Evolutionary conservation across 2,888 invertebrate species (phyloP).

Genomic region (Watsonalla cultraria): DNA sequence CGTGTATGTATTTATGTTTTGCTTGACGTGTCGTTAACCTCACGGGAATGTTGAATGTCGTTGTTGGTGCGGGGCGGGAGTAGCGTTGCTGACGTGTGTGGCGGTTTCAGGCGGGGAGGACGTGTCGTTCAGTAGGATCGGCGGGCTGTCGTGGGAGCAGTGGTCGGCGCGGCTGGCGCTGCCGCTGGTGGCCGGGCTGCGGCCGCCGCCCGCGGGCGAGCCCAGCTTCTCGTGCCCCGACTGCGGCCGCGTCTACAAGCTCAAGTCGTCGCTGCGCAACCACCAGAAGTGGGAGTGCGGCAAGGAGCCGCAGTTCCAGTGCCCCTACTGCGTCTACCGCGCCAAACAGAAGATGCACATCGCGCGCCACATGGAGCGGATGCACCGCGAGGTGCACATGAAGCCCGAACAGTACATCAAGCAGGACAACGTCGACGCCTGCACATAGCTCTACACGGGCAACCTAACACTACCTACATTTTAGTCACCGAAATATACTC

Average conservation of each 20-base stretch:
- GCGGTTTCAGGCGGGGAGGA: conserved; percentile 73
- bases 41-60: conserved; percentile 60
- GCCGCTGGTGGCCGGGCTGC: conserved; percentile 72
- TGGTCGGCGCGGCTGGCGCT: conserved; percentile 87
- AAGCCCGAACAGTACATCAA: conserved; percentile 72
- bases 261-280: conserved; percentile 90
- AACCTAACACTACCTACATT: conserved; percentile 14
- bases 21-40: conserved; percentile 66
- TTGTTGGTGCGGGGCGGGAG: conserved; percentile 20
- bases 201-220: conserved; percentile 54
- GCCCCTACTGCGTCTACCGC: conserved; percentile 89
- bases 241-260: conserved; percentile 91
- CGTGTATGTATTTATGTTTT: conserved; percentile 45
- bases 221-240: conserved; percentile 87
- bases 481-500: conserved; percentile 39
- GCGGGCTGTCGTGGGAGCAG: conserved; percentile 84
- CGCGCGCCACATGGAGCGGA: conserved; percentile 88
- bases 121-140: conserved; percentile 85
- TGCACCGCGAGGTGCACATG: conserved; percentile 84
- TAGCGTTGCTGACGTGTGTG: conserved; percentile 32
- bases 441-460: conserved; percentile 46
- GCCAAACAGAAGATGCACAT: conserved; percentile 93
- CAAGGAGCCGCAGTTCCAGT: conserved; percentile 90
- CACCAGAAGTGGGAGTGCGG: conserved; percentile 93
- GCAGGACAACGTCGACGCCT: conserved; percentile 74